Conservation (phyloP, 2,113 vertebrate species). For the Larimichthys crocea region DNA sequence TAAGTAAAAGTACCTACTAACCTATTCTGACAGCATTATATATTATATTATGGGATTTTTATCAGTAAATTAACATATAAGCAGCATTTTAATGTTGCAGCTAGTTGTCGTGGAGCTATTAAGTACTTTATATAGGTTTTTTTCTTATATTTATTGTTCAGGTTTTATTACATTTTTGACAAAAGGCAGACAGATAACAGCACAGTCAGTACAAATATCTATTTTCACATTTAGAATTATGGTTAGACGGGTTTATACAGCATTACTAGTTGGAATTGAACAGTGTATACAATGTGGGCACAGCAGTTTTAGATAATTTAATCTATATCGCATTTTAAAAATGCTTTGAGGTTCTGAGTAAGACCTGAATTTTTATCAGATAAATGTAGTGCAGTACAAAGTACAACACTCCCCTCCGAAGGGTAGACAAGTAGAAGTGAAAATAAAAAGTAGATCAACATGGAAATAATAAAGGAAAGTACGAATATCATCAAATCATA, state of each 20-base stretch:
- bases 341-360: background rate
- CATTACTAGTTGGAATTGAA: too few relatives aligned
- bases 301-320: background rate
- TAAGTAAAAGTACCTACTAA: background rate
- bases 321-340: background rate
- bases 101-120: background rate
- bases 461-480: background rate
- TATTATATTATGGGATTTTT: background rate
- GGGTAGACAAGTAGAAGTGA: background rate
- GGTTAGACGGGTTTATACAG: too few relatives aligned
- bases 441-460: background rate
- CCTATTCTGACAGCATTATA: too few relatives aligned
- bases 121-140: background rate
- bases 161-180: too few relatives aligned
- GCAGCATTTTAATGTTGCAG: background rate
- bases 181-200: too few relatives aligned
- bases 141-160: too few relatives aligned
- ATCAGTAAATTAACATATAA: background rate
- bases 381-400: background rate
- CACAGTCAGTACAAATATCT: too few relatives aligned
- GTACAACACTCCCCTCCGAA: background rate
- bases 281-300: too few relatives aligned
- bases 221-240: too few relatives aligned
- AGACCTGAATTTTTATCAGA: background rate
- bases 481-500: background rate